Base-by-base conservation (phyloP, 2,113 vertebrate genomes). In the Salvator merianae region DNA sequence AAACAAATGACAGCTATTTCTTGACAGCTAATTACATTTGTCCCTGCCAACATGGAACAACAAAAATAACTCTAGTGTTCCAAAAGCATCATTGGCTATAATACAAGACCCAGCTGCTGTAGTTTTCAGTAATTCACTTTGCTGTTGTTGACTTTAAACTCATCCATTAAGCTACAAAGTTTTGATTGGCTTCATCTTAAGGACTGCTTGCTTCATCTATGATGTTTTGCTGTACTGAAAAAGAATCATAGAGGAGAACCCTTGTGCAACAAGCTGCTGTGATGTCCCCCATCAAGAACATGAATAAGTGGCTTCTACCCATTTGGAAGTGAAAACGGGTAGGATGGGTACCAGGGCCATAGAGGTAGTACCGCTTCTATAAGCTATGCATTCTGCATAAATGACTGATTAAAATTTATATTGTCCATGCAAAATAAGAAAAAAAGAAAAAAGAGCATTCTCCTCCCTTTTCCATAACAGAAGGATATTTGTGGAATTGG, bases 1-100 rank as follows among this genome's bases (percentile, higher is more conserved):
- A 87, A 87, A 84, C 8, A 90, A 88, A 77, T 72, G 7, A 78
- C 16, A 89, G 26, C 79, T 24, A 12, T 69, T 88, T 83, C 4
- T 63, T 71, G 40, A 55, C 55, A 79, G 59, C 82, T 86, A 55
- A 77, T 65, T 88, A 73, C 4, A 34, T 81, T 74, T 84, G n/a
- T 65, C 70, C 14, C 55, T 77, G 85, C 20, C 14, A 85, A n/a
- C 40, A 70, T 68, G 38, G 1, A 84, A 85, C 68, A n/a, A 84
- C n/a, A 4, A 75, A 79, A 43, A 74, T 1, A 0, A 0, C 77
- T 47, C 18, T 13, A 38, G 1, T 43, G 0, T 87, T 86, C 66
- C 68, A 73, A 12, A 62, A 40, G 1, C 0, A 38, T 50, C 0
- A 38, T 36, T 43, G 72, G 3, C n/a, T 66, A 74, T 26, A 65